phyloP scores from a whole-genome alignment of 2,797 vertebrate species.

The Myiotriccus ornatus region DNA sequence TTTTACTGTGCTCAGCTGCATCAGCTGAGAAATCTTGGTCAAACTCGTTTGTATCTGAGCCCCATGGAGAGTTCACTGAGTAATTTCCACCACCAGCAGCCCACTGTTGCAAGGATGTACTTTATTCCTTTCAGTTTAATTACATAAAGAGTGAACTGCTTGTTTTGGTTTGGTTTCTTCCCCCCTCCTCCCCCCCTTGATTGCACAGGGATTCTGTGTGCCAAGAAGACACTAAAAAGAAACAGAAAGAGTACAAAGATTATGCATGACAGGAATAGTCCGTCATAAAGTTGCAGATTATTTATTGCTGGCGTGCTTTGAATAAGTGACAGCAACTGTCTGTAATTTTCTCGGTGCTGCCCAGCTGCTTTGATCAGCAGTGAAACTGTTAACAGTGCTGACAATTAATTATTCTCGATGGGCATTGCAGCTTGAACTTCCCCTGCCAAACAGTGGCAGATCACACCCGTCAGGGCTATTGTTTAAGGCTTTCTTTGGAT shows the following conservation, averaged over 20 bases:
- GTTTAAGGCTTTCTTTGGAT: neutral
- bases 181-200: neutral
- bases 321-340: neutral
- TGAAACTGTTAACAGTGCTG: constrained; percentile 31
- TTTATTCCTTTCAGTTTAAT: neutral
- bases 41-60: neutral
- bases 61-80: neutral
- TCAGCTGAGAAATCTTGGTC: neutral
- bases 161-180: neutral
- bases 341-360: neutral
- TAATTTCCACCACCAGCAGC: neutral
- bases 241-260: neutral
- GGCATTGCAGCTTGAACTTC: neutral
- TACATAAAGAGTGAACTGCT: neutral
- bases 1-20: neutral
- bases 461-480: neutral
- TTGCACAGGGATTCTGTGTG: neutral
- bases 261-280: neutral
- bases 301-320: neutral
- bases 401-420: neutral
- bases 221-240: neutral
- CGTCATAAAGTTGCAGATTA: neutral
- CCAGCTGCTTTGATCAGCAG: neutral
- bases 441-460: neutral
- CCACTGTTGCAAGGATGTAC: neutral